Percentiles rank a stretch among this genome's conserved stretches.
Evolutionary conservation across 2,113 vertebrate genomes (phyloP).

Genomic region (Colossoma macropomum): DNA sequence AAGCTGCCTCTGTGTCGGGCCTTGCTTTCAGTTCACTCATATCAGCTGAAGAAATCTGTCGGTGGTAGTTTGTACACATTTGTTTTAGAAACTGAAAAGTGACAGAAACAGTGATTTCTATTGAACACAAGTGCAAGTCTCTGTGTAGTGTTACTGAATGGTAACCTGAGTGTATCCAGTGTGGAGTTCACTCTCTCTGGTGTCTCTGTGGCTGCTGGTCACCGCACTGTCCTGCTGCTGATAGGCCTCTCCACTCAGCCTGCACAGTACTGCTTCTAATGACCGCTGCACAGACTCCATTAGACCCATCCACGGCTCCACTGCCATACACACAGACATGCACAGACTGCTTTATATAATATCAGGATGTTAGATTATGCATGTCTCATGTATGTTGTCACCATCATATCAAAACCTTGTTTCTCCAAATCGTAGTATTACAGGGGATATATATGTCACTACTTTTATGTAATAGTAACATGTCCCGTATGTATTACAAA

Average conservation of each 20-base stretch:
- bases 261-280: conserved; percentile 68
- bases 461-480: too few species aligned
- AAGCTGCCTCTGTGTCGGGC: conserved; percentile 43
- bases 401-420: too few species aligned
- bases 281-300: conserved; percentile 71
- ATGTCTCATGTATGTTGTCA: too few species aligned
- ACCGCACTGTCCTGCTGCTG: conserved; percentile 52
- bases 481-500: too few species aligned
- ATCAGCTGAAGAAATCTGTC: conserved; percentile 68
- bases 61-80: background rate
- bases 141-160: background rate
- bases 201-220: conserved; percentile 51
- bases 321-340: conserved; percentile 43
- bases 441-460: too few species aligned
- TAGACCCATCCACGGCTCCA: conserved; percentile 61
- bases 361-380: too few species aligned
- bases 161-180: conserved; percentile 53
- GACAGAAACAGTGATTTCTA: background rate
- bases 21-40: conserved; percentile 61
- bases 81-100: background rate
- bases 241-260: conserved; percentile 65
- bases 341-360: too few species aligned
- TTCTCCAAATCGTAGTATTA: too few species aligned
- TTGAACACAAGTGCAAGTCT: background rate
- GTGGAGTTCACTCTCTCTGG: conserved; percentile 62